A percentile compares a stretch with the other conserved stretches of the same genome.
phyloP scores from a whole-genome alignment of 2,888 invertebrate genomes.

The Microplitis deprimator region DNA sequence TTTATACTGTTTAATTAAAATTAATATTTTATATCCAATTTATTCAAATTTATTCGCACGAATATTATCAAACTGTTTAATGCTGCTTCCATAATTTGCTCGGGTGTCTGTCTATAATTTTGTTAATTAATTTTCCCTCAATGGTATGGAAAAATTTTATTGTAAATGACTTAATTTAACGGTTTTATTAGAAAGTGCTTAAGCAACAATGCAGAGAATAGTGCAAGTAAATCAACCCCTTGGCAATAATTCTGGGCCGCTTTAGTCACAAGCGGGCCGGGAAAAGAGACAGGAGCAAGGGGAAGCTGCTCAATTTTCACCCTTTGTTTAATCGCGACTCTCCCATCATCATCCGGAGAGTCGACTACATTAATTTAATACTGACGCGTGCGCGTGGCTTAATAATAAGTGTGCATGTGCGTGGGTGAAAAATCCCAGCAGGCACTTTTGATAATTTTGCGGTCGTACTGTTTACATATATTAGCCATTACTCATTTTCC shows the following conservation, averaged over 20 bases:
- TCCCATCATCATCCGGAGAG: slow-evolving; percentile 47
- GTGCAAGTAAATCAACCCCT: neutral
- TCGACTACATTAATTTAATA: slow-evolving; percentile 69
- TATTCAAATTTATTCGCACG: no score
- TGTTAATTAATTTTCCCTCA: no score
- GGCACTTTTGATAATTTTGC: slow-evolving; percentile 49
- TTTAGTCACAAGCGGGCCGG: neutral
- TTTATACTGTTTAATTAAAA: no score
- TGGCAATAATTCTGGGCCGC: slow-evolving; percentile 1
- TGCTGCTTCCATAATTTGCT: no score
- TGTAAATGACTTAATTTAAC: no score
- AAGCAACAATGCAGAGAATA: neutral
- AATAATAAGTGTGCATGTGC: neutral
- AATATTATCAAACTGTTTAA: no score
- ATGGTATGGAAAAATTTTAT: neutral
- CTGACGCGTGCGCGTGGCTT: slow-evolving; percentile 59
- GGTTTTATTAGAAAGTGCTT: neutral
- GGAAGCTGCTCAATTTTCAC: slow-evolving; percentile 66
- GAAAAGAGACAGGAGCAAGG: slow-evolving; percentile 20
- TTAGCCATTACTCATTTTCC: neutral
- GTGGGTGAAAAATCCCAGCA: slow-evolving; percentile 29
- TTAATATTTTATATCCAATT: no score
- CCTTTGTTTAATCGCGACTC: slow-evolving; percentile 69
- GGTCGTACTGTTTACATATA: neutral
- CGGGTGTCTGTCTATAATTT: no score